These are phyloP conservation scores for Alca torda DNA, from an alignment of 2,797 vertebrate species.

Conservation along the genomic window DNA sequence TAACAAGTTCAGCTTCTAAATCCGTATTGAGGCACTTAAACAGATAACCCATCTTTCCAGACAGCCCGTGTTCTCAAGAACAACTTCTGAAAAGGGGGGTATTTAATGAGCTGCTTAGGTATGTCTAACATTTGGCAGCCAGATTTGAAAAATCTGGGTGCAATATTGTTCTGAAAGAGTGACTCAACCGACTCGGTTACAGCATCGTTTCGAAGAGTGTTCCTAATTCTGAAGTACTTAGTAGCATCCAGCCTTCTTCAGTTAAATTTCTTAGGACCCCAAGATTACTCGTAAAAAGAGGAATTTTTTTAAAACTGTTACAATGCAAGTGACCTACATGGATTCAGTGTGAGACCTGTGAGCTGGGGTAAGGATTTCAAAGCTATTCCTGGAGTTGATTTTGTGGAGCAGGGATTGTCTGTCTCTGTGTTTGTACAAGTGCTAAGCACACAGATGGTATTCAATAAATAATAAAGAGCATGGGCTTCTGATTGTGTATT, in stretches of 20 bases:
- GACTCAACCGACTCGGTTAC: not conserved
- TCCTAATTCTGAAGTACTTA: not conserved
- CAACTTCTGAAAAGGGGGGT: not conserved
- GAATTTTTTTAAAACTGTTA: not conserved
- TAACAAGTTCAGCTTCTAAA: not conserved
- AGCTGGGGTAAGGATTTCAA: not conserved
- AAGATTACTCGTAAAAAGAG: not conserved
- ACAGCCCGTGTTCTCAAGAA: not conserved
- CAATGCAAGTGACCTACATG: not conserved
- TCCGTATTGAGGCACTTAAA: not conserved
- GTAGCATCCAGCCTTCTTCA: not conserved
- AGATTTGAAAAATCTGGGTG: not conserved
- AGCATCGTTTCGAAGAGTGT: not conserved
- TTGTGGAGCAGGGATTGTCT: slow-evolving; percentile 10
- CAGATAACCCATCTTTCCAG: not conserved
- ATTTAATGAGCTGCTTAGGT: not conserved
- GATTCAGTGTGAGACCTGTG: not conserved
- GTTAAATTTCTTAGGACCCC: not conserved
- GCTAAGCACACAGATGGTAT: slow-evolving; percentile 31
- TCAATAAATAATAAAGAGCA: slow-evolving; percentile 62
- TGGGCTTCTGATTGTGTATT: slow-evolving; percentile 27
- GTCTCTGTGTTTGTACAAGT: slow-evolving; percentile 44
- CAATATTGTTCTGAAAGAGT: not conserved
- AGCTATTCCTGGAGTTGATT: not conserved
- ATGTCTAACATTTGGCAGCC: slow-evolving; percentile 42